These are phyloP conservation scores for Drosophila sp. DNA, from an alignment of 1,140 invertebrate species.

Conservation along the genomic window DNA sequence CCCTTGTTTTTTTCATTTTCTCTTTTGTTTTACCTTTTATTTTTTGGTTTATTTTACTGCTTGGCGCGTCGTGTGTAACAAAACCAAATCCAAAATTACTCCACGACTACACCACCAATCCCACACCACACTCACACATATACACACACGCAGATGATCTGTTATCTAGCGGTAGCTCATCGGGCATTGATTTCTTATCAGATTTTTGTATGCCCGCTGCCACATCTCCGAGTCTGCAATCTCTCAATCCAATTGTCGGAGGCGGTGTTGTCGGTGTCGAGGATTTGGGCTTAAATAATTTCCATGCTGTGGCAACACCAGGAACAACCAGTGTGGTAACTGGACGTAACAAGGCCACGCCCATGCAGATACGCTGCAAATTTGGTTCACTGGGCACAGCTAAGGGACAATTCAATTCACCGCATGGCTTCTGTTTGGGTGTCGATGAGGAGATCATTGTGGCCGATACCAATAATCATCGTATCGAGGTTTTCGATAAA, in stretches of 20 bases:
- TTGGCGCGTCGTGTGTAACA: conserved; percentile 11
- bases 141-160: conserved; percentile 66
- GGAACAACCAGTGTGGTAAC: conserved; percentile 81
- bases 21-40: conserved; percentile 14
- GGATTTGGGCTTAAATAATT: conserved; percentile 63
- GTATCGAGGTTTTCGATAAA: conserved; percentile 97
- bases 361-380: conserved; percentile 95
- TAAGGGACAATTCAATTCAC: conserved; percentile 97
- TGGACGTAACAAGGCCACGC: conserved; percentile 88
- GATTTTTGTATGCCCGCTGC: conserved; percentile 85
- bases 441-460: conserved; percentile 97
- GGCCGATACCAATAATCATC: conserved; percentile 98
- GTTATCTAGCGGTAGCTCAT: conserved; percentile 84
- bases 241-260: conserved; percentile 72
- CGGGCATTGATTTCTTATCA: conserved; percentile 84
- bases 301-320: conserved; percentile 75
- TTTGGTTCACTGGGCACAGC: conserved; percentile 96
- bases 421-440: conserved; percentile 97
- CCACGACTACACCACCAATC: neutral
- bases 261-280: conserved; percentile 72
- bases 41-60: conserved; percentile 26
- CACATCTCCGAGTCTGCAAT: conserved; percentile 86
- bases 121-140: conserved; percentile 16
- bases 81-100: conserved; percentile 16
- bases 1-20: conserved; percentile 13